Evolutionary conservation across 30 jellyfish, hydroid and myxozoan species (phyloP).

Genomic region (Pelagia noctiluca): DNA sequence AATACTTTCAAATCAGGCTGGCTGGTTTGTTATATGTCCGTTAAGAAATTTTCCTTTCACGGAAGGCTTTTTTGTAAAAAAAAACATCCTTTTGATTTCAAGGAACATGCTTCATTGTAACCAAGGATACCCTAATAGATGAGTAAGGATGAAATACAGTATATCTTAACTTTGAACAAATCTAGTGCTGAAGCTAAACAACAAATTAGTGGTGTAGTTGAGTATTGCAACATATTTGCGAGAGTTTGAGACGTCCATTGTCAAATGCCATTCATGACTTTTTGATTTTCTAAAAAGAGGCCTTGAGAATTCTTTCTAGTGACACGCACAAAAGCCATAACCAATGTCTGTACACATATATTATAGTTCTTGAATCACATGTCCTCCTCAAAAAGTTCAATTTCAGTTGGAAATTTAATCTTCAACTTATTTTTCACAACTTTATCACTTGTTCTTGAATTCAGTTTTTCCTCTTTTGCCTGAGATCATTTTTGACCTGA

Average conservation of each 20-base stretch:
- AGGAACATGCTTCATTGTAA: constrained; percentile 9
- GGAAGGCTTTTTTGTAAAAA: neutral
- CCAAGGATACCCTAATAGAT: constrained; percentile 12
- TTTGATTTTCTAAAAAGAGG: neutral
- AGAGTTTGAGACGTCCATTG: constrained; percentile 4
- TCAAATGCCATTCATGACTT: neutral
- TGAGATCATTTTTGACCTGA: constrained; percentile 39
- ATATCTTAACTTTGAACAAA: constrained; percentile 9
- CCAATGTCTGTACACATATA: constrained; percentile 1
- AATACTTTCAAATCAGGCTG: neutral
- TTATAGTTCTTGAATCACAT: constrained; percentile 3
- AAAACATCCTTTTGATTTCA: constrained; percentile 12
- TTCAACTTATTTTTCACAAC: constrained; percentile 29
- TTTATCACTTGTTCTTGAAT: constrained; percentile 35
- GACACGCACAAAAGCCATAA: constrained; percentile 1
- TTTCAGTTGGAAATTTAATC: constrained; percentile 45
- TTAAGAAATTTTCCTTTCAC: neutral
- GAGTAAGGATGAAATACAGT: constrained; percentile 17
- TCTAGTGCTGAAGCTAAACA: constrained; percentile 18
- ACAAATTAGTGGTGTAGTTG: constrained; percentile 24
- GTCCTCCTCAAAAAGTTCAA: constrained; percentile 12
- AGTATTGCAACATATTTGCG: constrained; percentile 16
- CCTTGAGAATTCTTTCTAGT: constrained; percentile 1
- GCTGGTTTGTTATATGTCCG: neutral
- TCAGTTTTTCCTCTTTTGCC: constrained; percentile 48